Evolutionary conservation across 2,113 vertebrate genomes (phyloP).

Genomic region (Poeciliopsis retropinna): DNA sequence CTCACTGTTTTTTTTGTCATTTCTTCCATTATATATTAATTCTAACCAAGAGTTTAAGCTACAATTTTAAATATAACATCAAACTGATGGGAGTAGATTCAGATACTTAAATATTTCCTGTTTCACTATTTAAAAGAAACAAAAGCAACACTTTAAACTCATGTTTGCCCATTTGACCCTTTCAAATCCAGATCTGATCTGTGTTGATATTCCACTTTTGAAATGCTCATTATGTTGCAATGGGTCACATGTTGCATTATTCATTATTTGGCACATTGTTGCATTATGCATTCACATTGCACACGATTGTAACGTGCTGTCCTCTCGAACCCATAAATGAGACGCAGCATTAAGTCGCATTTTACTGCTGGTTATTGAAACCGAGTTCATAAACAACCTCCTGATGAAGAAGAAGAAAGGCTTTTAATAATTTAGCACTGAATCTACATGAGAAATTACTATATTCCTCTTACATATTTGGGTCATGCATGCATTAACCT

Average conservation of each 20-base stretch:
- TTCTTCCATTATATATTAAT: too few species aligned
- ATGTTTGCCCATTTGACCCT: background rate
- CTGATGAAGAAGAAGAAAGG: background rate
- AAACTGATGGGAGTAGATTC: too few species aligned
- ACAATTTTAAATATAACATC: too few species aligned
- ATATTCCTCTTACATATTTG: constrained; percentile 51
- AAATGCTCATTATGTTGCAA: constrained; percentile 23
- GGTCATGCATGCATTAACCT: constrained; percentile 65
- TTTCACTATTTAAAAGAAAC: constrained; percentile 6
- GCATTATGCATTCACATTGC: constrained; percentile 50
- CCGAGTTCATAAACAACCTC: constrained; percentile 15
- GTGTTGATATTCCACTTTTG: constrained; percentile 12
- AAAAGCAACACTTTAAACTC: background rate
- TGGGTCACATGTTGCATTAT: constrained; percentile 51
- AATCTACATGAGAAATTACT: constrained; percentile 14
- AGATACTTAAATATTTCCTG: too few species aligned
- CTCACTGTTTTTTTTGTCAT: too few species aligned
- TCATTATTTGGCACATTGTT: constrained; percentile 30
- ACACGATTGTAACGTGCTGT: background rate
- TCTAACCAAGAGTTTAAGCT: too few species aligned
- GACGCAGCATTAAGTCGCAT: constrained; percentile 15
- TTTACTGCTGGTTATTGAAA: constrained; percentile 27
- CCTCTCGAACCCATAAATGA: constrained; percentile 27
- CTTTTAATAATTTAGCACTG: constrained; percentile 14
- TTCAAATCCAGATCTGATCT: background rate